Evolutionary conservation across 2,113 vertebrate genomes (phyloP).

Genomic region (Caracal caracal): DNA sequence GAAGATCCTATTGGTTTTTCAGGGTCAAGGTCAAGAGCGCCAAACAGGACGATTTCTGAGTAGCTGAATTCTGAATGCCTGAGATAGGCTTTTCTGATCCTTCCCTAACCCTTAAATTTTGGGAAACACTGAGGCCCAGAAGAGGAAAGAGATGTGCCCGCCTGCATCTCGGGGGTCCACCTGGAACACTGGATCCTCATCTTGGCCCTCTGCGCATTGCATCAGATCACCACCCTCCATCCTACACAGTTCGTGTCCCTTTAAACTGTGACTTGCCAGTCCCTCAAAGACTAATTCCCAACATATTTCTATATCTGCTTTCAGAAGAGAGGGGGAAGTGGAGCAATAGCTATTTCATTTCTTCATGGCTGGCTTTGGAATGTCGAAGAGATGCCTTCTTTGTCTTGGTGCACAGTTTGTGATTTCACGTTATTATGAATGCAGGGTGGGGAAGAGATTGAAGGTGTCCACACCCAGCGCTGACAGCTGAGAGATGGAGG

Average conservation of each 20-base stretch:
- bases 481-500: not conserved
- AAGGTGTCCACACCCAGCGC: not conserved
- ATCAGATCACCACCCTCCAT: not conserved
- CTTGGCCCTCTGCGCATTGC: not conserved
- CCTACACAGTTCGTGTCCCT: not conserved
- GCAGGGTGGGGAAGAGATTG: not conserved
- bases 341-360: not conserved
- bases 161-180: not conserved
- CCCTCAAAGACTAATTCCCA: not conserved
- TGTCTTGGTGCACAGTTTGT: not conserved
- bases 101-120: not conserved
- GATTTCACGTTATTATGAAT: not conserved
- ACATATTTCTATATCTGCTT: not conserved
- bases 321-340: not conserved
- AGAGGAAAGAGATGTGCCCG: not conserved
- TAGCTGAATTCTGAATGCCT: not conserved
- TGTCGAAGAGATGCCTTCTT: not conserved
- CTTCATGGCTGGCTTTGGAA: not conserved
- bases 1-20: not conserved
- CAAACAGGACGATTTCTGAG: not conserved
- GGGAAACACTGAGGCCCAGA: not conserved
- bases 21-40: not conserved
- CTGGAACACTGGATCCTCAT: not conserved
- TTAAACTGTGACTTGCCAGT: not conserved
- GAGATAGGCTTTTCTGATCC: not conserved